Percentiles rank a stretch among this genome's conserved stretches.
These are phyloP conservation scores for Enteromius mattozi DNA, from an alignment of 2,797 vertebrate species.

Conservation along the genomic window DNA sequence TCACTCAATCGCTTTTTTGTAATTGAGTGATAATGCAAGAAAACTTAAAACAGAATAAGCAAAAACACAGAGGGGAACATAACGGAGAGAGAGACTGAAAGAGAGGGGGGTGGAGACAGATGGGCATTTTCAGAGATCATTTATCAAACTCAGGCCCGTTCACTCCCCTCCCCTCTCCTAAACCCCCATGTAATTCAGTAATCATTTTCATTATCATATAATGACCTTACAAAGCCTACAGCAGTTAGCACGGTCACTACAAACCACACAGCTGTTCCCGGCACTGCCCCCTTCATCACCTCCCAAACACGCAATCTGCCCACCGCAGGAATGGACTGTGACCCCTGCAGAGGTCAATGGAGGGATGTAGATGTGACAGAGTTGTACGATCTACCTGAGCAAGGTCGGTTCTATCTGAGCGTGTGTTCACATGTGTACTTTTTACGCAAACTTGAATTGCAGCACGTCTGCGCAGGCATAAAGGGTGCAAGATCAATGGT, in stretches of 20 bases:
- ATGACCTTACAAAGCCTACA: conserved; percentile 92
- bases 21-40: neutral
- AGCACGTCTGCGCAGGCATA: conserved; percentile 37
- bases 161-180: conserved; percentile 88
- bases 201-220: conserved; percentile 99
- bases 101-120: conserved; percentile 88
- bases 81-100: conserved; percentile 71
- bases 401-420: conserved; percentile 7
- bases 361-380: conserved; percentile 69
- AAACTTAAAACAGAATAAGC: neutral
- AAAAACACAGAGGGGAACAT: conserved; percentile 71
- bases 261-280: conserved; percentile 89
- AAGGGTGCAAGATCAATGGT: conserved; percentile 33
- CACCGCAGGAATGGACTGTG: conserved; percentile 33
- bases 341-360: conserved; percentile 74
- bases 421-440: conserved; percentile 18
- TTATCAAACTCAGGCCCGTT: conserved; percentile 93
- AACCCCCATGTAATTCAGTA: conserved; percentile 99
- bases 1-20: neutral
- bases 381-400: conserved; percentile 38
- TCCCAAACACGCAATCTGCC: conserved; percentile 49
- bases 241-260: conserved; percentile 84
- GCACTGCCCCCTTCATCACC: conserved; percentile 72
- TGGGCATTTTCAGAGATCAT: conserved; percentile 99
- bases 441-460: conserved; percentile 28